phyloP scores from a whole-genome alignment of 2,888 invertebrate species.

The Caenorhabditis sp. region DNA sequence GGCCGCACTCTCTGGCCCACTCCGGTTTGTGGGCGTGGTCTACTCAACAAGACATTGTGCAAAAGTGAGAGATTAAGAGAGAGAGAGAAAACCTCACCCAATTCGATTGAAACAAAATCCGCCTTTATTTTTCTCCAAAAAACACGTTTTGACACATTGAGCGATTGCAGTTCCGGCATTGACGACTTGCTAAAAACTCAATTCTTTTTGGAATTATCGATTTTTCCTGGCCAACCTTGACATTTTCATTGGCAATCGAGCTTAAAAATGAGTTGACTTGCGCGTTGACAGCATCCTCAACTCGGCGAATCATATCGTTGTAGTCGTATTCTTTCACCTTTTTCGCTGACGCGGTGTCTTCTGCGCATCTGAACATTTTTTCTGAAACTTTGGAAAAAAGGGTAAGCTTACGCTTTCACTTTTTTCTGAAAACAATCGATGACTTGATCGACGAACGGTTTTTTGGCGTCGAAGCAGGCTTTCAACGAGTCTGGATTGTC shows the following conservation, averaged over 20 bases:
- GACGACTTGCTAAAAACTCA: slow-evolving; percentile 48
- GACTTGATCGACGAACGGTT: slow-evolving; percentile 55
- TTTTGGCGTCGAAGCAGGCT: slow-evolving; percentile 53
- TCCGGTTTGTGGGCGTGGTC: too few species aligned
- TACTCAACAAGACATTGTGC: too few species aligned
- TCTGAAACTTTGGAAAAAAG: background rate
- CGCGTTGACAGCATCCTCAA: slow-evolving; percentile 53
- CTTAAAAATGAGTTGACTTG: slow-evolving; percentile 55
- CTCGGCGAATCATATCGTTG: slow-evolving; percentile 55
- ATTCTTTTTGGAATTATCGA: too few species aligned
- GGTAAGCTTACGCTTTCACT: slow-evolving; percentile 59
- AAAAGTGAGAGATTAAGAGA: too few species aligned
- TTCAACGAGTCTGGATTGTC: slow-evolving; percentile 53
- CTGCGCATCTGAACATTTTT: slow-evolving; percentile 32
- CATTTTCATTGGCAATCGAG: slow-evolving; percentile 48
- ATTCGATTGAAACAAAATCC: slow-evolving; percentile 63
- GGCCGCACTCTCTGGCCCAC: too few species aligned
- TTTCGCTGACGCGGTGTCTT: slow-evolving; percentile 38
- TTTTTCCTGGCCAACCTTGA: too few species aligned
- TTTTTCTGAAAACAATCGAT: slow-evolving; percentile 57
- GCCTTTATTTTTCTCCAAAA: slow-evolving; percentile 59
- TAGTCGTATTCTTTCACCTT: slow-evolving; percentile 59
- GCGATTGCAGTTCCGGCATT: slow-evolving; percentile 59
- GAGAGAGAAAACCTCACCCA: too few species aligned
- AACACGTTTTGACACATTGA: slow-evolving; percentile 63